Evolutionary conservation across 2,797 vertebrate species (phyloP), one percentile per base, ranked within the genome.

Genomic region (Clamator glandarius): DNA sequence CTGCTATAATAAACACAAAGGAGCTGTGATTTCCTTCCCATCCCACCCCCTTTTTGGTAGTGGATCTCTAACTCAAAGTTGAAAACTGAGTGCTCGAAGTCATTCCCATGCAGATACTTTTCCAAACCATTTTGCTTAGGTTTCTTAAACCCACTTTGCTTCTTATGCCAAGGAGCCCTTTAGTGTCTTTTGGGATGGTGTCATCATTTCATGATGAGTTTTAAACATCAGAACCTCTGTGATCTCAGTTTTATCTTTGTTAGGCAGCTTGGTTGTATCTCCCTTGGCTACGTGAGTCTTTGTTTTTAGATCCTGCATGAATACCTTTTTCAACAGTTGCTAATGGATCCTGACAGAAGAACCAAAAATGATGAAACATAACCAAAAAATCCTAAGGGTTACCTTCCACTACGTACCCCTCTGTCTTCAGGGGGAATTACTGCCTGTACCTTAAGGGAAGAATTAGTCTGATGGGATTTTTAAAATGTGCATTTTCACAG

Each of bases 361-460:
- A 92, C 93, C 84, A 58, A 95, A 95, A 95, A 77, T 72, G 86
- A 95, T 95, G 87, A 96, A 96, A 95, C 41, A 6, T 19, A 87
- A 96, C 94, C 90, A 95, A 95, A 96, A 95, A 93, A 52, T 95
- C 95, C 95, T 95, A 63, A 80, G 96, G 94, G 90, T 94, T 96
- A 80, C 78, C 89, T 90, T 92, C 81, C 29, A 46, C 77, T 90
- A 76, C 90, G 69, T 76, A 92, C 44, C 46, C 52, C 23, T 92
- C 41, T 92, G 68, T 95, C 94, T 95, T 96, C 72, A 58, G 84
- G 86, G 84, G 86, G 39, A 89, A 84, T 89, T 20, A 2, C 78
- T 89, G 78, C 42, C 68, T 89, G 39, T 93, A 90, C 90, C 96
- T 93, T 94, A 82, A 89, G 93, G 95, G 86, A 76, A 91, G 81